Conservation (phyloP, 2,113 vertebrate species). For the Castor canadensis region DNA sequence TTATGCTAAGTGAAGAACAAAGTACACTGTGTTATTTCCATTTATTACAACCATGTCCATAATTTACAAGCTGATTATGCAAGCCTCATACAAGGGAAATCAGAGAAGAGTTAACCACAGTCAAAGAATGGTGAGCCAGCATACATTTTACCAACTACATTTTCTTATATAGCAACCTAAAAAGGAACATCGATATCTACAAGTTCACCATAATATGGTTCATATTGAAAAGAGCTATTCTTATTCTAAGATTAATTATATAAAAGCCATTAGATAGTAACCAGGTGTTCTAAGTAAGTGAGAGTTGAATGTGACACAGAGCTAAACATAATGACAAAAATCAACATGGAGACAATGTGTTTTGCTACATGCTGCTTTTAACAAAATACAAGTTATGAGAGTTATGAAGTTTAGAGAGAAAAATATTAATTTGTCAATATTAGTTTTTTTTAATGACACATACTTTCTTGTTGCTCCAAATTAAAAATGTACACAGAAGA, state of each 20-base stretch:
- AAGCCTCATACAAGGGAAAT: constrained; percentile 74
- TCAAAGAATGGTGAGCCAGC: constrained; percentile 47
- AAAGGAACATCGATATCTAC: constrained; percentile 7
- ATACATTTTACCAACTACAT: constrained; percentile 52
- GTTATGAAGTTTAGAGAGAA: neutral
- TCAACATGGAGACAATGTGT: neutral
- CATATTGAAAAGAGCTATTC: neutral
- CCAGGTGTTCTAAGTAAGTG: constrained; percentile 34
- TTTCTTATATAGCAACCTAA: constrained; percentile 5
- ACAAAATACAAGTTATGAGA: constrained; percentile 37
- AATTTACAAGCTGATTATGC: constrained; percentile 83
- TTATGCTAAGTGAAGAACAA: constrained; percentile 84
- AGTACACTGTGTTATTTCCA: constrained; percentile 81
- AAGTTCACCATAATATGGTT: constrained; percentile 36
- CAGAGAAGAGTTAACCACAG: constrained; percentile 73
- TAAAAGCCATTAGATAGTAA: neutral
- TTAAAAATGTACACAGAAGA: constrained; percentile 33
- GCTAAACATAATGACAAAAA: constrained; percentile 22
- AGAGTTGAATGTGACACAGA: constrained; percentile 20
- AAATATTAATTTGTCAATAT: neutral
- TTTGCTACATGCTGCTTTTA: neutral
- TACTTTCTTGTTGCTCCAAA: constrained; percentile 21
- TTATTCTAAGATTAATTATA: constrained; percentile 31
- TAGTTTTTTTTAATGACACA: constrained; percentile 23
- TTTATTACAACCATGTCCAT: constrained; percentile 79